These are phyloP conservation scores for Pyrochroa serraticornis DNA, from an alignment of 2,888 invertebrate genomes.

Conservation along the genomic window DNA sequence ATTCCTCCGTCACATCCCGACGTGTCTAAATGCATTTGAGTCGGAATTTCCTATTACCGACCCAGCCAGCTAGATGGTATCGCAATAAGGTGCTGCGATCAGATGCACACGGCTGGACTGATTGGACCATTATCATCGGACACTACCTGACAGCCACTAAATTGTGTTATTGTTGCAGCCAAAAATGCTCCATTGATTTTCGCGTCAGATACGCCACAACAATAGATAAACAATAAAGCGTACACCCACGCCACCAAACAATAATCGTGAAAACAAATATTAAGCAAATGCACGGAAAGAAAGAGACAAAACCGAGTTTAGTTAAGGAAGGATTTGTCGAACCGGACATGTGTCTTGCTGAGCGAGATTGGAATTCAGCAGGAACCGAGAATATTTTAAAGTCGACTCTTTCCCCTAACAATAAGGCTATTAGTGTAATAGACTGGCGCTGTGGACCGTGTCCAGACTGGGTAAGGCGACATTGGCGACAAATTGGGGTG, in stretches of 20 bases:
- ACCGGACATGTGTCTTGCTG: slow-evolving; percentile 26
- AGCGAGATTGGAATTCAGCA: slow-evolving; percentile 41
- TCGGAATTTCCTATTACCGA: slow-evolving; percentile 38
- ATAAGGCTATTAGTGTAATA: slow-evolving; percentile 59
- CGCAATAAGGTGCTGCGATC: slow-evolving; percentile 32
- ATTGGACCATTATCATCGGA: slow-evolving; percentile 38
- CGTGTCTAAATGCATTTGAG: slow-evolving; percentile 35
- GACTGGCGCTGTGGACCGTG: slow-evolving; percentile 57
- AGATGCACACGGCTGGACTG: slow-evolving; percentile 39
- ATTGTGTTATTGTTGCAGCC: slow-evolving; percentile 37
- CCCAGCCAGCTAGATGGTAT: slow-evolving; percentile 36
- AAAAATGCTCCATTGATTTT: slow-evolving; percentile 24
- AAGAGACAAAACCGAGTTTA: background rate
- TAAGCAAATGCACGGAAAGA: background rate
- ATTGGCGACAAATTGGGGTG: slow-evolving; percentile 59
- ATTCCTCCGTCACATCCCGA: slow-evolving; percentile 40
- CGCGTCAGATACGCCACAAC: slow-evolving; percentile 22
- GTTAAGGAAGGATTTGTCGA: slow-evolving; percentile 3
- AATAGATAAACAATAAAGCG: slow-evolving; percentile 20
- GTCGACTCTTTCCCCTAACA: slow-evolving; percentile 52
- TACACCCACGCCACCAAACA: slow-evolving; percentile 4
- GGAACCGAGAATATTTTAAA: slow-evolving; percentile 53
- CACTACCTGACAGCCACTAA: slow-evolving; percentile 37
- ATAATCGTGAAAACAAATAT: background rate
- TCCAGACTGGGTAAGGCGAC: slow-evolving; percentile 56